Base-by-base conservation (phyloP, 2,797 vertebrate genomes). In the Pseudochromis fuscus region DNA sequence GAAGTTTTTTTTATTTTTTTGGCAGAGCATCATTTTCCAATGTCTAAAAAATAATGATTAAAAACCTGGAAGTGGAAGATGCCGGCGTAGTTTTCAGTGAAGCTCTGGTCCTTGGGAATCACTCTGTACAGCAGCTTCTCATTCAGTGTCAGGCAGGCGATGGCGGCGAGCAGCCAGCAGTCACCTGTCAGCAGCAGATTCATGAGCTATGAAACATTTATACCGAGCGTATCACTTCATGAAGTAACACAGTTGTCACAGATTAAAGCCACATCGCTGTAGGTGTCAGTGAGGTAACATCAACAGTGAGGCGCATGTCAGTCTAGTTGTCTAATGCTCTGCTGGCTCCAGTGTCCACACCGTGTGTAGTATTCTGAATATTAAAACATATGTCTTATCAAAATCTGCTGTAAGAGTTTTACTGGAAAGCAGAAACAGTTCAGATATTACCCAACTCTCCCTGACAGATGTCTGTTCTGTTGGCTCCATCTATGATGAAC, bases 81-180 rank as follows among this genome's bases (percentile, higher is more conserved):
- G 46, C 98, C 98, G 3, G 95, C 94, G 0, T 99, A 96, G 87
- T 95, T 96, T 74, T 96, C 91, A 0, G 94, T 94, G 81, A 96
- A 98, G 84, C 93, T 96, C 87, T 94, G 93, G 23, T 97, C 95
- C 0, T 46, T 74, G 13, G 94, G 94, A 82, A 95, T 88, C 69
- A 99, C 97, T 94, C 95, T 93, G 88, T 96, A 95, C 89, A 97
- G 96, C 66, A 98, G 93, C 63, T 87, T 85, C 70, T 96, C 94
- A 42, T 95, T 95, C 72, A 98, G 90, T 0, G 97, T 97, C 89
- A 99, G 91, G 72, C 96, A 98, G 68, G 97, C 96, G 56, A 98
- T 98, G 0, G 97, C 98, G 15, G 97, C 96, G 35, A 99, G 92
- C 78, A 99, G 94, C 93, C 96, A 97, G 88, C 96, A 99, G 90